A percentile compares a stretch with the other conserved stretches of the same genome.
phyloP scores from a whole-genome alignment of 2,113 vertebrate species.

The Carlito syrichta region DNA sequence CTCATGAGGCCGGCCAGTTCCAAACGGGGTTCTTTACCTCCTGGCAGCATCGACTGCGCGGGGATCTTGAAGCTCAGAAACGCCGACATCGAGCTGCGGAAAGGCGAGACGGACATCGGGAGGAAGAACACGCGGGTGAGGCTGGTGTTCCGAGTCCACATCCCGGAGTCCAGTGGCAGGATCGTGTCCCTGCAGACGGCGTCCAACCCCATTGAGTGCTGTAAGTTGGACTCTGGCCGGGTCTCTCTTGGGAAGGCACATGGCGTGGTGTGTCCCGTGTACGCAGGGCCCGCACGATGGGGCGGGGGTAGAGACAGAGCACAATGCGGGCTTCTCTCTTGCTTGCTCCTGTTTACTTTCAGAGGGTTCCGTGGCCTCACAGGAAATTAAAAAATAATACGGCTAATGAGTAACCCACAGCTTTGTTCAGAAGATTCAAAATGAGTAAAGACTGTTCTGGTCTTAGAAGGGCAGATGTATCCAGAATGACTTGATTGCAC shows the following conservation, averaged over 20 bases:
- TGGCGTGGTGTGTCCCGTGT: too few relatives aligned
- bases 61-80: slow-evolving; percentile 98
- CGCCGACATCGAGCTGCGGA: slow-evolving; percentile 96
- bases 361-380: background rate
- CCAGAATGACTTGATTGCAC: background rate
- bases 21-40: background rate
- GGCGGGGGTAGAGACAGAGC: background rate
- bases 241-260: fast-evolving
- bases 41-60: slow-evolving; percentile 94
- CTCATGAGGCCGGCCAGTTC: fast-evolving
- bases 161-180: slow-evolving; percentile 91
- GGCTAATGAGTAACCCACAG: background rate
- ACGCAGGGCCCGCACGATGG: too few relatives aligned
- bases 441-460: background rate
- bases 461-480: background rate
- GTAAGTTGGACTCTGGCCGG: slow-evolving; percentile 82
- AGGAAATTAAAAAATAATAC: slow-evolving; percentile 22
- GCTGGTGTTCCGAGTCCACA: slow-evolving; percentile 94
- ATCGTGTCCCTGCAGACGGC: slow-evolving; percentile 92
- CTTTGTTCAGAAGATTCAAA: background rate
- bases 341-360: background rate
- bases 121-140: slow-evolving; percentile 97
- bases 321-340: background rate
- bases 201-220: slow-evolving; percentile 97
- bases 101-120: slow-evolving; percentile 97